Evolutionary conservation across 2,888 invertebrate genomes (phyloP), one percentile per base, ranked within the genome.

Genomic region (Alloscopus bannaensis): DNA sequence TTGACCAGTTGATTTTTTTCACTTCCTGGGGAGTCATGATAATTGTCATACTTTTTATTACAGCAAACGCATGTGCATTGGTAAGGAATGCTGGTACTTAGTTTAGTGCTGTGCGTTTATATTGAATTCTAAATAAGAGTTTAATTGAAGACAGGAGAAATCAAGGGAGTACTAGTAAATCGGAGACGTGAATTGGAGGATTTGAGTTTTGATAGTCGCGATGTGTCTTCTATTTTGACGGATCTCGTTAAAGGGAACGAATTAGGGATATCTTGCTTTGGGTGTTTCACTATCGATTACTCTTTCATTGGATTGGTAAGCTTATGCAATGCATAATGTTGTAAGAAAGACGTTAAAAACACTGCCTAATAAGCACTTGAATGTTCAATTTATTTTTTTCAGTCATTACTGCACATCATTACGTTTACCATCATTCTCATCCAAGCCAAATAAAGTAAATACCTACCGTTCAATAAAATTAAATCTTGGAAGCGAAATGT

Each of bases 341-440:
- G n/a, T n/a, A n/a, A n/a, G n/a, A n/a, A n/a, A n/a, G n/a, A n/a
- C n/a, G n/a, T n/a, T n/a, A n/a, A n/a, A n/a, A n/a, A n/a, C n/a
- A n/a, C n/a, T n/a, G n/a, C n/a, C n/a, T n/a, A n/a, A n/a, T n/a
- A n/a, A n/a, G n/a, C 47, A 26, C 16, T n/a, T 65, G 18, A n/a
- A 45, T 11, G n/a, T n/a, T n/a, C n/a, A n/a, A n/a, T n/a, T n/a
- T n/a, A n/a, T 71, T 26, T 13, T 16, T 72, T 64, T 16, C 40
- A 72, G 72, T 26, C 29, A 2, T 11, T 72, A 1, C 11, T n/a
- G 6, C 36, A 36, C 29, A 40, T 40, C 4, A 28, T 72, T 31
- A 72, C 64, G 18, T 72, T 64, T 28, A 55, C 72, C 1, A 55
- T 72, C 3, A 72, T 72, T 55, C 20, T 72, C 22, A 72, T 72